Base-by-base conservation (phyloP, 2,888 invertebrate species). In the Chloromyia formosa region DNA sequence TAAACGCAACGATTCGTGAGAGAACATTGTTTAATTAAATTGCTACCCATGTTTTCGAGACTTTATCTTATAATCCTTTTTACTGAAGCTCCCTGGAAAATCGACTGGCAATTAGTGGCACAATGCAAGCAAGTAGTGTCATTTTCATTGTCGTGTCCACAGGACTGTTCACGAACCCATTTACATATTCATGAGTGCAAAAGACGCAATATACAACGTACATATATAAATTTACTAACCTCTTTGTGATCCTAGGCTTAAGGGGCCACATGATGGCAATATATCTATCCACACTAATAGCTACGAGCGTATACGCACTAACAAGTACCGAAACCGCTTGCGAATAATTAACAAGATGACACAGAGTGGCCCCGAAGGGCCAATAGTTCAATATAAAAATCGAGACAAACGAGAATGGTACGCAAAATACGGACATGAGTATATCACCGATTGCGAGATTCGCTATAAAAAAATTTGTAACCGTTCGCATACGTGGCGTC, bases 381-480 rank as follows among this genome's bases (percentile, higher is more conserved):
- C 96, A 97, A 82, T 94, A 92, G 81, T 92, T 91, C 56, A 94
- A 87, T 78, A 96, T 87, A 68, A 94, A 86, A 80, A 91, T 91
- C 12, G 95, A 90, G 27, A 95, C 90, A 81, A 94, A 95, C 1
- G 95, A 93, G 82, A 96, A 96, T 1, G 96, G 96, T 77, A 97
- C 93, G 85, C 97, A 96, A 81, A 97, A 92, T 23, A 94, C 82
- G 0, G 95, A 93, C 92, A 97, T 95, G 74, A 96, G 86, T 76
- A 97, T 91, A 83, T 97, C 97, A 54, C 96, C 94, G 53, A 95
- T 88, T 0, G 96, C 95, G 78, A 97, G 87, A 84, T 94, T 94
- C 82, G 94, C 93, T 81, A 97, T 94, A 84, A 96, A 96, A 84
- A 90, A 94, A 84, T 97, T 97, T 56, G 96, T 96, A 1, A 96